Conservation (phyloP, 2,797 vertebrate species). For the Lacerta bilineata region DNA sequence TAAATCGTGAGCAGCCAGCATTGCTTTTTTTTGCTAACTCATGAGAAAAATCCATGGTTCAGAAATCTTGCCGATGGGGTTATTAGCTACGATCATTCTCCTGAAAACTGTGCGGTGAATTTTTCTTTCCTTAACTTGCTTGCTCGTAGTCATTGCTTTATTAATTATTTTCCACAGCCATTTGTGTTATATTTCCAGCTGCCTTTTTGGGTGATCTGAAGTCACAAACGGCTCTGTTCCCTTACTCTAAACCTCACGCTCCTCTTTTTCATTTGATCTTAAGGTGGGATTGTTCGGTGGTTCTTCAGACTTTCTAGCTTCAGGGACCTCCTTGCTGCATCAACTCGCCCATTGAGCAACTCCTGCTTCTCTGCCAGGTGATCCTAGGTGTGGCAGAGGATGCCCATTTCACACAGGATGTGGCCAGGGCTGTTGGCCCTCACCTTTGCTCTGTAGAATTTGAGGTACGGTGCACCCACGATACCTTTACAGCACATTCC, state of each 20-base stretch:
- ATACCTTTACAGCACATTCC: no score
- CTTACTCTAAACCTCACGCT: background rate
- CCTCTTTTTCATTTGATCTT: slow-evolving; percentile 8
- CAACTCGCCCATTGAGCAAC: background rate
- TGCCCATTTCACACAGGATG: background rate
- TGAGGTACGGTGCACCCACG: background rate
- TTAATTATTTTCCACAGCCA: background rate
- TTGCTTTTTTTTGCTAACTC: slow-evolving; percentile 68
- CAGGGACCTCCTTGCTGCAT: background rate
- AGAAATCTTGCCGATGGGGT: slow-evolving; percentile 52
- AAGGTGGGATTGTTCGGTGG: background rate
- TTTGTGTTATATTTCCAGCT: background rate
- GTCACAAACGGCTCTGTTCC: accelerated
- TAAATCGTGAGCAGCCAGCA: slow-evolving; percentile 42
- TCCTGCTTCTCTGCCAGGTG: background rate
- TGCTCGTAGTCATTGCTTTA: background rate
- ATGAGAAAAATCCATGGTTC: slow-evolving; percentile 72
- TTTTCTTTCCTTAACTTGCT: slow-evolving; percentile 19
- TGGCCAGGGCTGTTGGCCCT: background rate
- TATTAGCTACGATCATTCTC: slow-evolving; percentile 39
- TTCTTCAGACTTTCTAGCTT: slow-evolving; percentile 15
- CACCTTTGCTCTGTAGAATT: background rate
- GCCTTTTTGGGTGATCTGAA: background rate
- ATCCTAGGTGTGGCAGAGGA: background rate
- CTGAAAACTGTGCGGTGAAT: slow-evolving; percentile 9